A percentile compares a stretch with the other conserved stretches of the same genome.
Conservation (phyloP, 2,797 vertebrate species). For the Heterohyrax brucei region DNA sequence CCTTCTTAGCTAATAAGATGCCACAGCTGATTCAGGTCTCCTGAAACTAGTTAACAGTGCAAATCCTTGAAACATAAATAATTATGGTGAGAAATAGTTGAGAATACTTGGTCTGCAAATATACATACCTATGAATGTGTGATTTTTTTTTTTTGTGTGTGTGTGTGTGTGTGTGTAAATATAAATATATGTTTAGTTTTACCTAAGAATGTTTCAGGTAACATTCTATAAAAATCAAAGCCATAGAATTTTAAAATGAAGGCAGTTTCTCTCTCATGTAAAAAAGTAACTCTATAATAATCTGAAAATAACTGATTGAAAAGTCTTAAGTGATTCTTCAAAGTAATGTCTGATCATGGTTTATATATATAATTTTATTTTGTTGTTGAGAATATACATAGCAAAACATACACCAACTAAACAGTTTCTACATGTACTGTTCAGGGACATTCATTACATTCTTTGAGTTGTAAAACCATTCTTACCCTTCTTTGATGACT, state of each 20-base stretch:
- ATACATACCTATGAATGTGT: neutral
- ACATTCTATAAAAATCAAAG: conserved; percentile 48
- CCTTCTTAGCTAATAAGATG: neutral
- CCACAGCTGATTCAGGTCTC: neutral
- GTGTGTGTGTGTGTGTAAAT: neutral
- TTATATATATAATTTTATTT: neutral
- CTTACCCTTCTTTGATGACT: no score
- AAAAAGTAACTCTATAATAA: neutral
- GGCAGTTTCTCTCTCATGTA: conserved; percentile 35
- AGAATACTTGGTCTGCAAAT: conserved; percentile 22
- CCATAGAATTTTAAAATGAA: conserved; percentile 46
- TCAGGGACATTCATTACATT: no score
- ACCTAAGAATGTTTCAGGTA: neutral
- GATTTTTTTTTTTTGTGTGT: no score
- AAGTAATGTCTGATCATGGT: conserved; percentile 28
- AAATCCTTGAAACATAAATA: neutral
- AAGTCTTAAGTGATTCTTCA: conserved; percentile 59
- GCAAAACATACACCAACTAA: no score
- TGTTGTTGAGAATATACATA: no score
- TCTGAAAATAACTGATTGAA: conserved; percentile 62
- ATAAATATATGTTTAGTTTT: neutral
- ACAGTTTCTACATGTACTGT: no score
- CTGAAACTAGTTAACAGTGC: neutral
- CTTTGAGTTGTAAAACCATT: no score
- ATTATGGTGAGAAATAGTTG: neutral